Evolutionary conservation across 2,888 invertebrate species (phyloP).

Genomic region (Xylota segnis): DNA sequence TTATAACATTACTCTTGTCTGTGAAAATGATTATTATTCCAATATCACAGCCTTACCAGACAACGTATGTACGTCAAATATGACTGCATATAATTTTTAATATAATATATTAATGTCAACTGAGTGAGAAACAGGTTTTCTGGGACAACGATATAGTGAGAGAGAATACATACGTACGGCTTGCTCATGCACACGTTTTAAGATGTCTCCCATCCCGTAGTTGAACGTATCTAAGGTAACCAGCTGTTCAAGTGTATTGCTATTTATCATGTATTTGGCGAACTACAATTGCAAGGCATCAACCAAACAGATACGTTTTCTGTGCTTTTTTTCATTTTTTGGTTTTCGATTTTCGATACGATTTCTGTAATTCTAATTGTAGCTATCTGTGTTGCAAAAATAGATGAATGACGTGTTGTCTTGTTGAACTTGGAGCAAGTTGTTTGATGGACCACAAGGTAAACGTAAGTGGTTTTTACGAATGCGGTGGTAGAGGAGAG

Average conservation of each 20-base stretch:
- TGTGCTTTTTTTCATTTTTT: background rate
- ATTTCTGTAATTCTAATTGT: conserved; percentile 5
- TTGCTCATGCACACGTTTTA: conserved; percentile 16
- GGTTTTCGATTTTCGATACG: conserved; percentile 38
- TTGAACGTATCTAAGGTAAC: conserved; percentile 20
- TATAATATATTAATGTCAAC: conserved; percentile 4
- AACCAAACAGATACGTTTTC: background rate
- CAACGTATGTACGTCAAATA: background rate
- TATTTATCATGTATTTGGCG: conserved; percentile 7
- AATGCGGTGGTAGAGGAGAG: background rate
- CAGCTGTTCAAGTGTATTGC: conserved; percentile 38
- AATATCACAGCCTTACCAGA: background rate
- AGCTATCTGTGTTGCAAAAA: conserved; percentile 27
- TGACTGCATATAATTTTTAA: background rate
- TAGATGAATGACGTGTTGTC: conserved; percentile 53
- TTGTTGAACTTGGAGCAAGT: conserved; percentile 58
- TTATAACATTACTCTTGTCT: background rate
- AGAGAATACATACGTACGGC: background rate
- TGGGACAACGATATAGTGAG: background rate
- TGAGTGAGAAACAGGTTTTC: conserved; percentile 29
- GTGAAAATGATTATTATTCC: background rate
- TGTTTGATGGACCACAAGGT: conserved; percentile 40
- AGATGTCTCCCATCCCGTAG: conserved; percentile 11
- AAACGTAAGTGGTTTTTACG: background rate
- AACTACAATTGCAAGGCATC: background rate